Evolutionary conservation across 2,888 invertebrate species (phyloP).

Genomic region (Agriopis leucophaearia): DNA sequence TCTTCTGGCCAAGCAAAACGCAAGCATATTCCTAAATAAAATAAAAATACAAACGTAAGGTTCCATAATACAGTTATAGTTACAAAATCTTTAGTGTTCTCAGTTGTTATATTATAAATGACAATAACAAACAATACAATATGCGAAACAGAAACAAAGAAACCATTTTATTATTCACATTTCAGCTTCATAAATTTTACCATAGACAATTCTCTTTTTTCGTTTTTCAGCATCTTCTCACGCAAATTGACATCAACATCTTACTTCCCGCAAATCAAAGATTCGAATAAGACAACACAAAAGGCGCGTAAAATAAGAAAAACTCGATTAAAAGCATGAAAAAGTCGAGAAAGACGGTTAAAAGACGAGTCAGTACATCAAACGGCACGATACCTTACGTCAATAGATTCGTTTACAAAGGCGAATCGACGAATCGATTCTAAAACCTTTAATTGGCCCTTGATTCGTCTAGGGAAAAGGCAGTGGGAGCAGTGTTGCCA

Average conservation of each 20-base stretch:
- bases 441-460: slow-evolving; percentile 82
- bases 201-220: slow-evolving; percentile 1
- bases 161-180: not conserved
- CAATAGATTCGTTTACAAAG: slow-evolving; percentile 71
- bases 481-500: slow-evolving; percentile 13
- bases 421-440: slow-evolving; percentile 72
- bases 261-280: slow-evolving; percentile 27
- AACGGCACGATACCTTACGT: slow-evolving; percentile 64
- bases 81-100: not conserved
- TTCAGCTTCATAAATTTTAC: not conserved
- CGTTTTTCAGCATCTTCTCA: slow-evolving; percentile 25
- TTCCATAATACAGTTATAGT: too few relatives aligned
- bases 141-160: not conserved
- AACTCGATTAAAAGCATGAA: slow-evolving; percentile 22
- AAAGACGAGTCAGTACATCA: slow-evolving; percentile 58
- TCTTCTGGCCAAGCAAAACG: too few relatives aligned
- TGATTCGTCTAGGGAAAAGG: slow-evolving; percentile 51
- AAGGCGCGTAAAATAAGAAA: slow-evolving; percentile 25
- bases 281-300: slow-evolving; percentile 16
- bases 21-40: too few relatives aligned
- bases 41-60: too few relatives aligned
- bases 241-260: slow-evolving; percentile 24
- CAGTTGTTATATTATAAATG: not conserved
- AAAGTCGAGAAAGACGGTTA: slow-evolving; percentile 22
- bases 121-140: not conserved